Base-by-base conservation (phyloP, 2,888 invertebrate genomes). In the Acholoe squamosa region DNA sequence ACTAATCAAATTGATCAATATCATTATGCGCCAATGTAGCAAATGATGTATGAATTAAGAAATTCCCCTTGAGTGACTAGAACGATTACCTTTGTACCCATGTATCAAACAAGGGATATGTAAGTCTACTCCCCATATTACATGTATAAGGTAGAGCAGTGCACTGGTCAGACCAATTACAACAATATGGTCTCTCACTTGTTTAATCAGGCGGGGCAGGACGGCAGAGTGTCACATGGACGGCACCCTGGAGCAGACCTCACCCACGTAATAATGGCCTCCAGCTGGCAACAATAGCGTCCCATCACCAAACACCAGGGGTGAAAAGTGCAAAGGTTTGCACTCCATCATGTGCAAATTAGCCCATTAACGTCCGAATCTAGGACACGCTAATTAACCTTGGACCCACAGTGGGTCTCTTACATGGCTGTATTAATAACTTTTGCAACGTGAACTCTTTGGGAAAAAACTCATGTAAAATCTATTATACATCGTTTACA, bases 311-410 rank as follows among this genome's bases (percentile, higher is more conserved):
- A 71, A 28, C 71, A 28, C 71, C n/a, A n/a, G 28, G 71, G 71
- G 14, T 71, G 71, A 25, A 71, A 71, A 71, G 71, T 71, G 71
- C 71, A 71, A 71, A 71, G 71, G 71, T 71, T 71, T 71, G 71
- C 71, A 71, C 71, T 28, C 61, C 3, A 61, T 61, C 61, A 61
- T 61, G 61, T 61, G 61, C 61, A 61, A 61, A 61, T 61, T 61
- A 61, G 61, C 61, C 61, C n/a, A 61, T 61, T 61, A 61, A 61
- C 61, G 61, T 61, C 61, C 61, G 61, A 61, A 61, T 61, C 61
- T 61, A 19, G n/a, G 22, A 19, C 61, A 61, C n/a, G 5, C 43
- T 43, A 43, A 43, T 43, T 43, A 43, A 43, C 43, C 43, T 43
- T 10, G 43, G 43, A 43, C 43, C 43, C 43, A 43, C 43, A 10